Evolutionary conservation across 2,113 vertebrate species (phyloP).

Genomic region (Malaclemys terrapin): DNA sequence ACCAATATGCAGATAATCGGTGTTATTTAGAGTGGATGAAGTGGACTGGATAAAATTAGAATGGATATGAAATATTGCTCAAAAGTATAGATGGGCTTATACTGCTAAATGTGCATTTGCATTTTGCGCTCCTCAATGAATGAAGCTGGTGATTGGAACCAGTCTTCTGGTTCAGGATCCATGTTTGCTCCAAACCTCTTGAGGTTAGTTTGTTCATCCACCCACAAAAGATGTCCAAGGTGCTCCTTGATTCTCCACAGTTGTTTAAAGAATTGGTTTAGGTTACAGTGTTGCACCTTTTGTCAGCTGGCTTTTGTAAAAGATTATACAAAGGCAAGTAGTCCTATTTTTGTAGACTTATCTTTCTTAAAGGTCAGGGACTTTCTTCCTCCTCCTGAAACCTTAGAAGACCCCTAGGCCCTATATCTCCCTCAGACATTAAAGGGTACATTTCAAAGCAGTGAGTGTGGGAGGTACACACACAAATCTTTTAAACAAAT

Average conservation of each 20-base stretch:
- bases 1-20: not conserved
- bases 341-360: conserved; percentile 33
- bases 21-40: not conserved
- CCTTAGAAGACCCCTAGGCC: conserved; percentile 26
- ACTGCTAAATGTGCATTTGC: not conserved
- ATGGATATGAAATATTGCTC: not conserved
- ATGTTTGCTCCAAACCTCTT: not conserved
- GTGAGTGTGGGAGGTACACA: conserved; percentile 1
- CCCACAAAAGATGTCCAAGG: not conserved
- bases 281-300: not conserved
- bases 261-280: conserved; percentile 8
- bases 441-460: conserved; percentile 60
- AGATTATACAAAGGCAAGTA: not conserved
- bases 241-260: not conserved
- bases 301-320: conserved; percentile 4
- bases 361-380: conserved; percentile 32
- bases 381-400: conserved; percentile 63
- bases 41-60: not conserved
- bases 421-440: conserved; percentile 24
- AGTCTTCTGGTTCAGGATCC: not conserved
- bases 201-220: not conserved
- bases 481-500: conserved; percentile 57
- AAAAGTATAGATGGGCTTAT: not conserved
- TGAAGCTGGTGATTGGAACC: not conserved
- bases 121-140: not conserved